Percentiles rank a stretch among this genome's conserved stretches.
Conservation (phyloP, 2,113 vertebrate genomes). For the Buteo buteo region DNA sequence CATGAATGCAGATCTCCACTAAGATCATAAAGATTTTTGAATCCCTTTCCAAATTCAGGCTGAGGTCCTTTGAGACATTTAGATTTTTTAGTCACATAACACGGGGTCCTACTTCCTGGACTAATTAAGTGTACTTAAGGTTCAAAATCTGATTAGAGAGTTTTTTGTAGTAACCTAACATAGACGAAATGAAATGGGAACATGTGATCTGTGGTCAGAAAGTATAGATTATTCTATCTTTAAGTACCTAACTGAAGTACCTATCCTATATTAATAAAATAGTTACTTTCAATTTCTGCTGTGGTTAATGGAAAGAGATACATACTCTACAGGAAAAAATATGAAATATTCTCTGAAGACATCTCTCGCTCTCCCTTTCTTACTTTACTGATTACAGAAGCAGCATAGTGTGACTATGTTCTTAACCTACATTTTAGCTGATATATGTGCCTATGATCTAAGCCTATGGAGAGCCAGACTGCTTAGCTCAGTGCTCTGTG, state of each 20-base stretch:
- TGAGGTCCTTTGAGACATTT: neutral
- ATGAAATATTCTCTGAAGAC: neutral
- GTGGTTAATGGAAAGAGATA: neutral
- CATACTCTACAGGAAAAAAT: neutral
- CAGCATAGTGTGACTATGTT: neutral
- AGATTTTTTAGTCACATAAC: neutral
- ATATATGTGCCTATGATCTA: neutral
- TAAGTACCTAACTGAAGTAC: neutral
- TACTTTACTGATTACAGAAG: neutral
- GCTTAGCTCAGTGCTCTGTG: neutral
- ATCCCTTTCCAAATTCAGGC: neutral
- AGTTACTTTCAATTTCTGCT: neutral
- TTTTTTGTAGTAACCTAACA: neutral
- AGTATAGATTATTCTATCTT: neutral
- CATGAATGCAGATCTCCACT: neutral
- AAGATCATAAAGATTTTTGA: neutral
- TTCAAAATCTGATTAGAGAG: neutral
- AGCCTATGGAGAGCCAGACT: neutral
- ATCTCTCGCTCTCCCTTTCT: neutral
- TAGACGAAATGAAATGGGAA: neutral
- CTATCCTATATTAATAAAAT: neutral
- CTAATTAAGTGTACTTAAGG: neutral
- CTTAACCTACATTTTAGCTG: neutral
- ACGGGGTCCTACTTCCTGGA: neutral
- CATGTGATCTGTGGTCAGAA: neutral